A percentile compares a stretch with the other conserved stretches of the same genome.
phyloP scores from a whole-genome alignment of 2,113 vertebrate species.

The Numenius arquata region DNA sequence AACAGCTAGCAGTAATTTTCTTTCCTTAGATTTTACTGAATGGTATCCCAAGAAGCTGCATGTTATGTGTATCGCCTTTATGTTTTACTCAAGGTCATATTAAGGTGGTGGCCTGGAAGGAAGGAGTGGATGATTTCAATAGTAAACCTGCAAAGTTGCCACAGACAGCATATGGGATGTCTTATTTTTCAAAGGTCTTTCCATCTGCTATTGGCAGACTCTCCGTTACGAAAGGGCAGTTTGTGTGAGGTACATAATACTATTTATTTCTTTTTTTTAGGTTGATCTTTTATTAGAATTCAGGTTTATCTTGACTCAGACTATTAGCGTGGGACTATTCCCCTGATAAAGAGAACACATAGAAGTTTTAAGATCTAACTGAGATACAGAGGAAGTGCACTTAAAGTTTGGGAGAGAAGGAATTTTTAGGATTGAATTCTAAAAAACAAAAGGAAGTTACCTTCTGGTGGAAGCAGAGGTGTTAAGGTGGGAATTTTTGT shows the following conservation, averaged over 20 bases:
- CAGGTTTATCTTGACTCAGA: background rate
- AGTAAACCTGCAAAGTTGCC: background rate
- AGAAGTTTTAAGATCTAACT: background rate
- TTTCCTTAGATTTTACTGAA: constrained; percentile 46
- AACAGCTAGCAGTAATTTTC: constrained; percentile 57
- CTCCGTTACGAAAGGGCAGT: constrained; percentile 50
- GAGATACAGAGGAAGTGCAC: background rate
- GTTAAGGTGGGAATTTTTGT: background rate
- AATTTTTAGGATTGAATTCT: background rate
- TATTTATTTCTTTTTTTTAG: background rate
- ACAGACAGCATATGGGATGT: constrained; percentile 34
- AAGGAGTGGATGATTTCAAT: constrained; percentile 12
- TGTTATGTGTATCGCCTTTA: background rate
- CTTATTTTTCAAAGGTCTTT: constrained; percentile 63
- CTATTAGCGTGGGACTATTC: background rate
- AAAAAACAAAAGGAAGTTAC: background rate
- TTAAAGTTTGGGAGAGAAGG: background rate
- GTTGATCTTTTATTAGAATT: constrained; percentile 1
- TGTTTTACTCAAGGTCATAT: constrained; percentile 41
- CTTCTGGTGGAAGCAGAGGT: background rate
- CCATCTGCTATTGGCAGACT: constrained; percentile 52
- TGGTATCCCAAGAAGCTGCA: constrained; percentile 6
- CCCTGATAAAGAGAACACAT: background rate
- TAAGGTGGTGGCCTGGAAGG: constrained; percentile 32
- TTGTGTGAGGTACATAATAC: background rate